These are phyloP conservation scores for Hozukius guyotensis DNA, from an alignment of 2,797 vertebrate genomes.

Conservation along the genomic window DNA sequence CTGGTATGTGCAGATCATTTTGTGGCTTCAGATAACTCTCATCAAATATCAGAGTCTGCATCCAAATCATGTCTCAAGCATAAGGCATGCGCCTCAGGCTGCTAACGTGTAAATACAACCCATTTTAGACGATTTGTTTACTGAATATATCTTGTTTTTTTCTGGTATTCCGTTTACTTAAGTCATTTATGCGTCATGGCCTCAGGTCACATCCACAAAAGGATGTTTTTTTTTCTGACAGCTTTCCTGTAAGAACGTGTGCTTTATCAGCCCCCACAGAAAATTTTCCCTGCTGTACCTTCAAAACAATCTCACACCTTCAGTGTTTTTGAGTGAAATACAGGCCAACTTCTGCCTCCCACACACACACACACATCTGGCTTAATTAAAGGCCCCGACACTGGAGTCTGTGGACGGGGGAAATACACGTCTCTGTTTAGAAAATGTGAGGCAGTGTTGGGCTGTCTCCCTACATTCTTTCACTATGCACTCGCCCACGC, in stretches of 20 bases:
- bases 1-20: neutral
- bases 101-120: neutral
- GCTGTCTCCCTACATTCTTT: conserved; percentile 49
- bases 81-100: conserved; percentile 4
- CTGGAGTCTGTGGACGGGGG: conserved; percentile 24
- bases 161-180: neutral
- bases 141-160: neutral
- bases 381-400: conserved; percentile 53
- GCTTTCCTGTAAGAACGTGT: neutral
- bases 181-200: conserved; percentile 7
- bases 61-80: conserved; percentile 4
- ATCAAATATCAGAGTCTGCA: neutral
- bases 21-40: conserved; percentile 12
- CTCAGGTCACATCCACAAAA: conserved; percentile 20
- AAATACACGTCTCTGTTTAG: conserved; percentile 24
- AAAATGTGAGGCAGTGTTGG: conserved; percentile 6
- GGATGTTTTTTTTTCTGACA: conserved; percentile 24
- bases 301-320: conserved; percentile 20
- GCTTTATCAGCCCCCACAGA: conserved; percentile 15
- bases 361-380: conserved; percentile 25
- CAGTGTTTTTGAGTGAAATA: conserved; percentile 31
- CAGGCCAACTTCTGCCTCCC: conserved; percentile 37
- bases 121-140: conserved; percentile 7
- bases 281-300: conserved; percentile 19
- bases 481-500: conserved; percentile 51